phyloP scores from a whole-genome alignment of 2,888 invertebrate genomes.

The Pterostichus niger region DNA sequence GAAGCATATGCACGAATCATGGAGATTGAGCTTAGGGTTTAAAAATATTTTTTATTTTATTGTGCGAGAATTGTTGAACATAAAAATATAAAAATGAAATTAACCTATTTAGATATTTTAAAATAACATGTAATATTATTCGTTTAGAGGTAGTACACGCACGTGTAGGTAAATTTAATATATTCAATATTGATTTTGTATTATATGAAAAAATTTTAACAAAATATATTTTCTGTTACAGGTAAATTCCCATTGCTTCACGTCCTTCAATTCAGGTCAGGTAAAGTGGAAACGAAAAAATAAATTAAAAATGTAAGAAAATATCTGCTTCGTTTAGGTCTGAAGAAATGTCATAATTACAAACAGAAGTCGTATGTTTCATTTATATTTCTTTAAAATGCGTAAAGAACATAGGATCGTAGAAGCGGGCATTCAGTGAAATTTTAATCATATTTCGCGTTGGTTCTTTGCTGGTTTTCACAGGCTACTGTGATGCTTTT shows the following conservation, averaged over 20 bases:
- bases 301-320: neutral
- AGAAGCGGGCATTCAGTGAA: slow-evolving; percentile 35
- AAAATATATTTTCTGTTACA: slow-evolving; percentile 26
- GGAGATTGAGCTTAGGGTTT: no score
- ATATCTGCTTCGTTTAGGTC: neutral
- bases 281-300: neutral
- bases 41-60: no score
- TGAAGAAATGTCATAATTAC: slow-evolving; percentile 28
- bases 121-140: slow-evolving; percentile 19
- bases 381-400: slow-evolving; percentile 42
- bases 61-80: no score
- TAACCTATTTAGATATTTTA: neutral
- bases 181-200: slow-evolving; percentile 18
- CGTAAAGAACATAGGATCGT: slow-evolving; percentile 35
- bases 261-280: slow-evolving; percentile 10
- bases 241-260: slow-evolving; percentile 33
- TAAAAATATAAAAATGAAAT: slow-evolving; percentile 24
- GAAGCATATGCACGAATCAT: no score
- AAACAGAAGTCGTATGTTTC: slow-evolving; percentile 29
- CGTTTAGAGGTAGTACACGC: neutral
- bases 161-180: slow-evolving; percentile 11
- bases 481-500: slow-evolving; percentile 61
- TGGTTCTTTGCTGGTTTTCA: slow-evolving; percentile 42
- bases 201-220: slow-evolving; percentile 21
- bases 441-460: slow-evolving; percentile 63